A percentile compares a stretch with the other conserved stretches of the same genome.
Evolutionary conservation across 2,113 vertebrate species (phyloP).

Genomic region (Pagrus major): DNA sequence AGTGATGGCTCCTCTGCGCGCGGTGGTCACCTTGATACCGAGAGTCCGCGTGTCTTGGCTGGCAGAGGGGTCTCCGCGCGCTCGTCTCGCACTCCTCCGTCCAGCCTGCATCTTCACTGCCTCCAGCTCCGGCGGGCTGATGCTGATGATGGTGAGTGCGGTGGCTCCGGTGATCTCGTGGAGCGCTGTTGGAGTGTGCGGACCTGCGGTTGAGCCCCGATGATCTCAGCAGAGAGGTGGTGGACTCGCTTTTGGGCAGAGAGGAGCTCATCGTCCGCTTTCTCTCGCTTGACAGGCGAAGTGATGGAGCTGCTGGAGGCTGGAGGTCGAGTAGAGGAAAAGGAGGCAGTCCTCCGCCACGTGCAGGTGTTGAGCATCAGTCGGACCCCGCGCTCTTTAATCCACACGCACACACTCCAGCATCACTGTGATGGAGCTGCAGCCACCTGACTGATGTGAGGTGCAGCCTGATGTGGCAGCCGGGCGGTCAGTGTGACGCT

Average conservation of each 20-base stretch:
- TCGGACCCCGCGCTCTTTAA: constrained; percentile 6
- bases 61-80: constrained; percentile 92
- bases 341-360: constrained; percentile 49
- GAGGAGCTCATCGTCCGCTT: constrained; percentile 88
- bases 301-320: constrained; percentile 38
- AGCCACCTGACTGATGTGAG: constrained; percentile 54
- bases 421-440: constrained; percentile 35
- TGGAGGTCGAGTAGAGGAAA: constrained; percentile 40
- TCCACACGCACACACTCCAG: constrained; percentile 27
- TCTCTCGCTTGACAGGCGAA: constrained; percentile 3
- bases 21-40: constrained; percentile 56
- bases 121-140: constrained; percentile 67
- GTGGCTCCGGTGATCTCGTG: constrained; percentile 60
- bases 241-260: constrained; percentile 92
- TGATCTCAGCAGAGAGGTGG: constrained; percentile 88
- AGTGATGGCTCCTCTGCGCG: constrained; percentile 59
- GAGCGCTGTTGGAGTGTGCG: constrained; percentile 65
- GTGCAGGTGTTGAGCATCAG: constrained; percentile 62
- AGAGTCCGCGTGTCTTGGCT: constrained; percentile 80
- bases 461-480: constrained; percentile 32
- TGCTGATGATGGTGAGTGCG: constrained; percentile 58
- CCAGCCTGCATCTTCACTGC: constrained; percentile 72
- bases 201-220: constrained; percentile 75
- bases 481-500: constrained; percentile 35
- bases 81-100: constrained; percentile 87